Percentiles rank a stretch among this genome's conserved stretches.
phyloP scores from a whole-genome alignment of 2,888 invertebrate genomes.

The Melinopterus prodromus region DNA sequence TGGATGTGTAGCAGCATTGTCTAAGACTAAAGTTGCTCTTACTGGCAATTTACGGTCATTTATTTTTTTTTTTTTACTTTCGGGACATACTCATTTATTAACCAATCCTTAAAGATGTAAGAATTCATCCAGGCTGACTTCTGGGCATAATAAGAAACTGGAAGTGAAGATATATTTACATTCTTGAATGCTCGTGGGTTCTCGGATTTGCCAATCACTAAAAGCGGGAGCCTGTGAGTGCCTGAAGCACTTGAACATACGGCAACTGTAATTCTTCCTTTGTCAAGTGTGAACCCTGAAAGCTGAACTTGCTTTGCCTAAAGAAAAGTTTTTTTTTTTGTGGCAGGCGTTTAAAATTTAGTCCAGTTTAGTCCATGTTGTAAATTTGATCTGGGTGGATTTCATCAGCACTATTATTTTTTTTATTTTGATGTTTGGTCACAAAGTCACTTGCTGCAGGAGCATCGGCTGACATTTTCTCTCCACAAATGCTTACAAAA shows the following conservation, averaged over 20 bases:
- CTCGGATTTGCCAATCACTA: constrained; percentile 41
- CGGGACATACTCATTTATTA: constrained; percentile 30
- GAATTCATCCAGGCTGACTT: constrained; percentile 30
- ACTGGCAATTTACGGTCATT: constrained; percentile 9
- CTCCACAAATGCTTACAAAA: constrained; percentile 19
- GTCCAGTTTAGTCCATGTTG: background rate
- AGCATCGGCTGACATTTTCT: constrained; percentile 15
- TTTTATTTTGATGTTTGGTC: background rate
- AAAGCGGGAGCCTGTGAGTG: background rate
- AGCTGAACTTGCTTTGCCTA: constrained; percentile 13
- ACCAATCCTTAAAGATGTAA: constrained; percentile 28
- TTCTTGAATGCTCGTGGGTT: constrained; percentile 43
- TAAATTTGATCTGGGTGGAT: background rate
- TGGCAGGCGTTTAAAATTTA: background rate
- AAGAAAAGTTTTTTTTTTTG: background rate
- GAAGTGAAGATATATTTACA: constrained; percentile 28
- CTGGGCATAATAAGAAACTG: constrained; percentile 38
- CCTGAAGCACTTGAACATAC: background rate
- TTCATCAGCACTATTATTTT: background rate
- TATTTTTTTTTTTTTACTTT: no score
- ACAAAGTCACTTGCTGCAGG: background rate
- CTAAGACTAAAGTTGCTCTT: constrained; percentile 33
- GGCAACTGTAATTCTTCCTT: background rate
- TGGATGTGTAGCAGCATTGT: constrained; percentile 31
- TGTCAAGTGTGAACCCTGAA: background rate